Conservation (phyloP, 1,140 invertebrate genomes). For the Drosophila carrolli region DNA sequence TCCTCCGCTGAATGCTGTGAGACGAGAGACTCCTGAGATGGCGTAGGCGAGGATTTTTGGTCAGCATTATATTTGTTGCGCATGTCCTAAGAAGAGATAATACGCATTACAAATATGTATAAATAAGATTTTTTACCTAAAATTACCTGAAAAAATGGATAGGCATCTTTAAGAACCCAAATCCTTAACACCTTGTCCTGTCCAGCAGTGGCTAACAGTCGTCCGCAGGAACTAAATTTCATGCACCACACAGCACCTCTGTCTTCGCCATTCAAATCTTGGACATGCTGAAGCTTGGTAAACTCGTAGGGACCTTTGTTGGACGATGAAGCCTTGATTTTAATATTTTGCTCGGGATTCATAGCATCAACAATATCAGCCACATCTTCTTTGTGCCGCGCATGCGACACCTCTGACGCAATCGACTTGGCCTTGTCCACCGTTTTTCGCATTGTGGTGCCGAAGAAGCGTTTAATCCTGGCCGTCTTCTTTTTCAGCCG, state of each 20-base stretch:
- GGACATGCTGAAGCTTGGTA: slow-evolving; percentile 88
- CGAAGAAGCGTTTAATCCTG: slow-evolving; percentile 93
- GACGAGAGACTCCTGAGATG: slow-evolving; percentile 94
- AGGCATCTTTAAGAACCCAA: slow-evolving; percentile 96
- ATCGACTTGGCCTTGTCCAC: slow-evolving; percentile 96
- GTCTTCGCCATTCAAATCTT: slow-evolving; percentile 93
- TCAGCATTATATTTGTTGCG: slow-evolving; percentile 96
- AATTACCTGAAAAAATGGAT: slow-evolving; percentile 91
- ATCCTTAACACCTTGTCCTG: slow-evolving; percentile 97
- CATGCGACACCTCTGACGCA: slow-evolving; percentile 94
- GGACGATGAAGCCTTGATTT: slow-evolving; percentile 96
- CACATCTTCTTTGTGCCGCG: slow-evolving; percentile 93
- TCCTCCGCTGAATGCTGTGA: slow-evolving; percentile 90
- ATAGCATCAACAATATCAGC: slow-evolving; percentile 94
- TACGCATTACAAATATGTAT: neutral
- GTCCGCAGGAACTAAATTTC: slow-evolving; percentile 98
- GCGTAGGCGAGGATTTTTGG: slow-evolving; percentile 93
- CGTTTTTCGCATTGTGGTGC: slow-evolving; percentile 94
- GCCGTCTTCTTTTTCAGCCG: slow-evolving; percentile 86
- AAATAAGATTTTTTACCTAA: neutral
- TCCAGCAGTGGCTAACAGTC: slow-evolving; percentile 96
- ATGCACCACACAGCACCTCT: slow-evolving; percentile 98
- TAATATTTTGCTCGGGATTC: slow-evolving; percentile 93
- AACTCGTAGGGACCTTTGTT: slow-evolving; percentile 99
- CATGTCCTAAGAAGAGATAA: slow-evolving; percentile 90